These are phyloP conservation scores for Amphiura filiformis DNA, from an alignment of 35 echinoderm and acorn worm species.

Conservation along the genomic window DNA sequence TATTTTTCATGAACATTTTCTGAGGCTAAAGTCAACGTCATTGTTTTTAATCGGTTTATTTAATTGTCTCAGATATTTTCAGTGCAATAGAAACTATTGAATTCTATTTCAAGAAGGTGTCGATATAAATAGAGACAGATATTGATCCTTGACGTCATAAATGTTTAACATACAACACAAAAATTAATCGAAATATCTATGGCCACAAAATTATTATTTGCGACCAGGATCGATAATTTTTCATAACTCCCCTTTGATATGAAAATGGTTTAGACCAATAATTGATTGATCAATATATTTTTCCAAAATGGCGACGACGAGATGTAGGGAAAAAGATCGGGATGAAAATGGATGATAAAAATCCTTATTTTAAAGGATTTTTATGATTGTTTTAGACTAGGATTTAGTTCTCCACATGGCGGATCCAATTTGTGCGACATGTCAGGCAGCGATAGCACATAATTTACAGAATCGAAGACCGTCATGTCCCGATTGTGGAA, in stretches of 20 bases:
- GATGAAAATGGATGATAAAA: not conserved
- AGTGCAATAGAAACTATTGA: too few relatives aligned
- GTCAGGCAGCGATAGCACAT: conserved; percentile 40
- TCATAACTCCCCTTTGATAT: not conserved
- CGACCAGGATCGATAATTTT: not conserved
- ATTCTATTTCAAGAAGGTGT: too few relatives aligned
- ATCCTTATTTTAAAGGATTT: not conserved
- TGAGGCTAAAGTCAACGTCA: too few relatives aligned
- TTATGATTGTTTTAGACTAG: too few relatives aligned
- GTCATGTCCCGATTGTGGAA: conserved; percentile 36
- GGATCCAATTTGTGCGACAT: conserved; percentile 47
- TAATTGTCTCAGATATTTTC: too few relatives aligned
- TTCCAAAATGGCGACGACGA: not conserved
- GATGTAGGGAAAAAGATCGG: not conserved
- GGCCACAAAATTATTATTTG: not conserved
- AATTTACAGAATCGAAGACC: conserved; percentile 34
- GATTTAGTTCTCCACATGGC: conserved; percentile 25
- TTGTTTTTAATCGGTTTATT: too few relatives aligned
- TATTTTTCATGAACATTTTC: too few relatives aligned
- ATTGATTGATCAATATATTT: not conserved
- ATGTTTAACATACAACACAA: too few relatives aligned
- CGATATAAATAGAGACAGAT: too few relatives aligned
- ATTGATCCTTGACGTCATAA: too few relatives aligned
- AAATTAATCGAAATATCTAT: not conserved
- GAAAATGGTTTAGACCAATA: not conserved